Evolutionary conservation across 1,140 invertebrate species (phyloP), one percentile per base, ranked within the genome.

Genomic region (Brachionus paranguensis): DNA sequence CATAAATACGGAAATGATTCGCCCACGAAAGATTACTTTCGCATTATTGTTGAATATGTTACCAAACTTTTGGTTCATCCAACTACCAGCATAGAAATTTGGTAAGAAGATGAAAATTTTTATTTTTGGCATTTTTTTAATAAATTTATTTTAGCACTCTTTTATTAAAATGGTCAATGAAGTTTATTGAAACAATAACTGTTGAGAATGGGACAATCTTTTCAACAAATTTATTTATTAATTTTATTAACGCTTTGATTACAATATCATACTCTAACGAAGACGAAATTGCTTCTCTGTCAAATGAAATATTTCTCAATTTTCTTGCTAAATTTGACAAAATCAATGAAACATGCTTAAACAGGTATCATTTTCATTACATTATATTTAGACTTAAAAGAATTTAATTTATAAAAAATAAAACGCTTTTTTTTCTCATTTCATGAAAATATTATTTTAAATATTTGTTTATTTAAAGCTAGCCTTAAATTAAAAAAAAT

Each of bases 21-120:
- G 12, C 60, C 60, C n/a, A 83, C 60, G 11, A 68, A 70, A 41
- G 81, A 72, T 29, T 68, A 83, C 47, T 83, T 83, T 83, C 14
- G 33, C n/a, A 68, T n/a, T 17, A 68, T 83, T 45, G 29, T 83
- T 41, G 43, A 72, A 41, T 27, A 47, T 47, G n/a, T 68, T n/a
- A 50, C 60, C 20, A 81, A 68, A 41, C 53, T 81, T 43, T 43
- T 81, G 37, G n/a, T 53, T 1, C 78, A 68, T 70, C 81, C 60
- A 7, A 24, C 53, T 33, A 70, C 47, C 47, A 50, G 27, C n/a
- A 11, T 68, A 14, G 81, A 83, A n/a, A 72, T 27, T n/a, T 45
- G 60, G 81, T 83, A 33, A 83, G 29, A 0, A 64, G 24, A 74
- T 65, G 10, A 14, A 27, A 3, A 27, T 50, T 27, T 47, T 7